Conservation (phyloP, 2,888 invertebrate genomes). For the Anagyrus pseudococci region DNA sequence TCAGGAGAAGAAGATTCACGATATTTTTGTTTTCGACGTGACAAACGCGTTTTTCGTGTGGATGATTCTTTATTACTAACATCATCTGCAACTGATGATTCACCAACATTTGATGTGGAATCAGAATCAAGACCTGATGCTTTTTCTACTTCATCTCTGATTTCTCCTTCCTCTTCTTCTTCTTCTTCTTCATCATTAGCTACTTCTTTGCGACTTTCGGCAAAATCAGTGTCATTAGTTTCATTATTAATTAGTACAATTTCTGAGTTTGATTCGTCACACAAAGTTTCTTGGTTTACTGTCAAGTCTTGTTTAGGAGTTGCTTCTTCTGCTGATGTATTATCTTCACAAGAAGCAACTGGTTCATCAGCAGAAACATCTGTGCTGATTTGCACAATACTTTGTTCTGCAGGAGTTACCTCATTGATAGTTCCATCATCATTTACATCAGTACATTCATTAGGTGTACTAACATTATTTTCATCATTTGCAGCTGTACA, state of each 20-base stretch:
- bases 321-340: conserved; percentile 32
- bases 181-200: conserved; percentile 30
- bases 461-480: conserved; percentile 10
- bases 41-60: conserved; percentile 30
- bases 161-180: conserved; percentile 38
- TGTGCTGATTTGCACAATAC: no score
- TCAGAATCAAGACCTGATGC: conserved; percentile 30
- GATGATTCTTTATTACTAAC: neutral
- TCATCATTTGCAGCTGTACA: neutral
- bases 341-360: neutral
- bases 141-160: conserved; percentile 41
- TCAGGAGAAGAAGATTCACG: conserved; percentile 57
- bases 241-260: conserved; percentile 7
- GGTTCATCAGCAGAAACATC: neutral
- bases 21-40: conserved; percentile 8
- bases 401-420: neutral
- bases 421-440: neutral
- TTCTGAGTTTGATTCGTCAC: conserved; percentile 8
- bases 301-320: conserved; percentile 21
- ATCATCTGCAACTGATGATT: neutral
- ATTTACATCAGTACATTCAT: conserved; percentile 8
- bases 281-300: conserved; percentile 8
- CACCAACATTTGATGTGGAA: conserved; percentile 33
- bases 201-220: conserved; percentile 9
- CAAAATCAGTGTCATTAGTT: conserved; percentile 7